These are phyloP conservation scores for Galagoides demidoff DNA, from an alignment of 2,797 vertebrate genomes.

Conservation along the genomic window DNA sequence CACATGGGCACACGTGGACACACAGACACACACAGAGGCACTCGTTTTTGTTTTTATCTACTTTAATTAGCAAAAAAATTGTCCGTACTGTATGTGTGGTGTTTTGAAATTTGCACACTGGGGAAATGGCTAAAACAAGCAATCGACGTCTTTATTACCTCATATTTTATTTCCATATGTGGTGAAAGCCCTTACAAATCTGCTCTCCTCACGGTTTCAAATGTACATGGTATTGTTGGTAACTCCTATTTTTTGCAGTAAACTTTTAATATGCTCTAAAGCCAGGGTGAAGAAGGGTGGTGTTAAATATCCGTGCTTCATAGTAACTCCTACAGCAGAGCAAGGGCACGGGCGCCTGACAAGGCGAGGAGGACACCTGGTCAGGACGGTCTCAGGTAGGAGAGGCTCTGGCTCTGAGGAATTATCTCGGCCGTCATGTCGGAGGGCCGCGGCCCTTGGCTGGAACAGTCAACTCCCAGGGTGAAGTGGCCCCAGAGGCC, in stretches of 20 bases:
- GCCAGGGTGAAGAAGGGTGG: not conserved
- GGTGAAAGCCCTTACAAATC: not conserved
- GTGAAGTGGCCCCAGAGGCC: not conserved
- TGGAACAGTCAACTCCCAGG: accelerated
- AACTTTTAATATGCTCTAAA: not conserved
- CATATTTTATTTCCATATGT: not conserved
- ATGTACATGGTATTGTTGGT: not conserved
- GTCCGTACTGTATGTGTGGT: not conserved
- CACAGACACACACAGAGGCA: too few species aligned
- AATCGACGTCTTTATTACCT: not conserved
- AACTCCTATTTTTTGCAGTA: not conserved
- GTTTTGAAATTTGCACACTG: not conserved
- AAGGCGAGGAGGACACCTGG: accelerated
- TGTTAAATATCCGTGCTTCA: not conserved
- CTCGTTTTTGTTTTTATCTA: not conserved
- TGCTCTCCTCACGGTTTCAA: not conserved
- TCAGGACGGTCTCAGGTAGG: not conserved
- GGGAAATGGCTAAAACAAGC: too few species aligned
- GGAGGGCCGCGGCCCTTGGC: accelerated
- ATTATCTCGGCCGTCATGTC: accelerated
- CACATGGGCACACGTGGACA: not conserved
- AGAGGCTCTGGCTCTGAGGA: accelerated
- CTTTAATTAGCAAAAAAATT: not conserved
- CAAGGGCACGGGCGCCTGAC: not conserved
- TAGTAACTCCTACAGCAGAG: not conserved